phyloP scores from a whole-genome alignment of 2,113 vertebrate species.

The Labeo rohita region DNA sequence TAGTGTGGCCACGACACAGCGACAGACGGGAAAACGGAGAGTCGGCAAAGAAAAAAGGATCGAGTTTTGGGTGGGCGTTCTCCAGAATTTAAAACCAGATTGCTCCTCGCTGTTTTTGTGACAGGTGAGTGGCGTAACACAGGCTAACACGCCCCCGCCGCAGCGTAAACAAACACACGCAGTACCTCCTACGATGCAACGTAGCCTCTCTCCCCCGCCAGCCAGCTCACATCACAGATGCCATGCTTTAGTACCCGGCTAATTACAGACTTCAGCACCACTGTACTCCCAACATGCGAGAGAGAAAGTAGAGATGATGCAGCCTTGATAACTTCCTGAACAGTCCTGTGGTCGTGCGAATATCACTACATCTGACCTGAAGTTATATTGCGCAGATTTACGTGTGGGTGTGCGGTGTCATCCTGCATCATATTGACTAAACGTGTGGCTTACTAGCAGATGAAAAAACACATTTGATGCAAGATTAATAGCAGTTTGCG shows the following conservation, averaged over 20 bases:
- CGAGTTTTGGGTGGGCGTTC: constrained; percentile 33
- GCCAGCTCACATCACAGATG: constrained; percentile 66
- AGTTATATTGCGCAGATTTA: constrained; percentile 32
- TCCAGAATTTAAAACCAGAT: constrained; percentile 42
- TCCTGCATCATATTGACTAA: constrained; percentile 33
- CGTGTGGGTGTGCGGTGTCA: constrained; percentile 35
- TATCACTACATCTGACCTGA: constrained; percentile 24
- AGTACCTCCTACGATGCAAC: constrained; percentile 57
- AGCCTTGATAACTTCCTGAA: constrained; percentile 39
- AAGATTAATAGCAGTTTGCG: constrained; percentile 1
- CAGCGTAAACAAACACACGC: constrained; percentile 63
- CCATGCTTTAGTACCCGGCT: constrained; percentile 70
- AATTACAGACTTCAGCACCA: constrained; percentile 62
- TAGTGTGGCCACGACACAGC: not conserved
- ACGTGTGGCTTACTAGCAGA: constrained; percentile 24
- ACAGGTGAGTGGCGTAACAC: constrained; percentile 55
- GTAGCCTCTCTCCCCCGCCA: constrained; percentile 60
- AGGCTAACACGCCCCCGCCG: constrained; percentile 52
- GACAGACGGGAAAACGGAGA: not conserved
- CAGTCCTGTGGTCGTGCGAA: not conserved
- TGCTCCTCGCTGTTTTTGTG: constrained; percentile 44
- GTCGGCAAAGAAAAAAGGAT: not conserved
- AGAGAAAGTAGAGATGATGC: constrained; percentile 16
- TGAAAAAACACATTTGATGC: constrained; percentile 12
- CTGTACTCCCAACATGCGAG: not conserved